Conservation (phyloP, 2,888 invertebrate species). For the Drosophila tanythrix region DNA sequence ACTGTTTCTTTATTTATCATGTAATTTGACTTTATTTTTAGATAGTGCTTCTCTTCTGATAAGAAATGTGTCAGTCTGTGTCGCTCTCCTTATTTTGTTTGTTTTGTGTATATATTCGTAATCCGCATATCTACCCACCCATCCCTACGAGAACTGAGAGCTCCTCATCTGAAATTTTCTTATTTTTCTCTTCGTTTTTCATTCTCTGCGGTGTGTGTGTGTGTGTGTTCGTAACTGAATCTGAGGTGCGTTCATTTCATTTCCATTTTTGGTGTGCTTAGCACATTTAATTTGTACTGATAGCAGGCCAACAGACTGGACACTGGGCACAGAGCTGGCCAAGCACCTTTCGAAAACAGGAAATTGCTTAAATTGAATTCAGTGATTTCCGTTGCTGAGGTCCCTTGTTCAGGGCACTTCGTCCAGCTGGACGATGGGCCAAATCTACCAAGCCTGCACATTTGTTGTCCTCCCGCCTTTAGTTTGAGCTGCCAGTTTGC, state of each 20-base stretch:
- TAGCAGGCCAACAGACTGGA: background rate
- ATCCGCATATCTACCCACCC: background rate
- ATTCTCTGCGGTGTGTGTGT: conserved; percentile 2
- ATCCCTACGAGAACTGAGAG: conserved; percentile 4
- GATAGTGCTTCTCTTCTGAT: no score
- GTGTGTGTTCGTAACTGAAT: conserved; percentile 30
- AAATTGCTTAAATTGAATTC: conserved; percentile 76
- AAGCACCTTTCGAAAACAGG: conserved; percentile 65
- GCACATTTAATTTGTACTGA: conserved; percentile 64
- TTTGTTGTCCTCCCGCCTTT: conserved; percentile 8
- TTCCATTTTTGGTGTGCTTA: conserved; percentile 49
- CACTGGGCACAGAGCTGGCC: conserved; percentile 18
- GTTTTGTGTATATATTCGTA: background rate
- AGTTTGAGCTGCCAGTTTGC: conserved; percentile 8
- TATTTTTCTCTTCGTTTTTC: conserved; percentile 6
- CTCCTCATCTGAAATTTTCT: conserved; percentile 10
- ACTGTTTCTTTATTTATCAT: background rate
- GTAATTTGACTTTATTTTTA: background rate
- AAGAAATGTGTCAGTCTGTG: background rate
- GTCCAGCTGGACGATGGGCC: conserved; percentile 13
- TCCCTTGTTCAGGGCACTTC: conserved; percentile 8
- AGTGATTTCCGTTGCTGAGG: conserved; percentile 62
- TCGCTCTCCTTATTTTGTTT: background rate
- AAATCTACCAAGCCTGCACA: conserved; percentile 18
- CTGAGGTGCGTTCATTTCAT: conserved; percentile 30